These are phyloP conservation scores for Diorhabda carinulata DNA, from an alignment of 1,140 invertebrate species.

Conservation along the genomic window DNA sequence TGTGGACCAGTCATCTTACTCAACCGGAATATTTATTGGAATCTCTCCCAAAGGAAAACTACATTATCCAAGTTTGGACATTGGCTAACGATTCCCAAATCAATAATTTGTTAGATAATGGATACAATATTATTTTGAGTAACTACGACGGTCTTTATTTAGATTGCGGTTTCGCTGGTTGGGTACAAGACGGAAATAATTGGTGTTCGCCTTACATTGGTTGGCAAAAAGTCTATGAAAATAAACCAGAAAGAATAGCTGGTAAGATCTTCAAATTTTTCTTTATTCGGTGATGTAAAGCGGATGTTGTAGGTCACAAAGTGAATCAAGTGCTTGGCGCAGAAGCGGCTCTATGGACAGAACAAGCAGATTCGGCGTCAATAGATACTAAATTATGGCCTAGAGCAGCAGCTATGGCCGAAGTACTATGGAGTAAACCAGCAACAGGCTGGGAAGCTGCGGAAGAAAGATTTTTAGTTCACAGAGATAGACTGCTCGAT, in stretches of 20 bases:
- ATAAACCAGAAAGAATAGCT: conserved; percentile 61
- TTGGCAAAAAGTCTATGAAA: conserved; percentile 82
- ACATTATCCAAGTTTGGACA: conserved; percentile 84
- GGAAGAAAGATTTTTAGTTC: conserved; percentile 63
- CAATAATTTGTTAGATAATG: conserved; percentile 61
- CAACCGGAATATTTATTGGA: conserved; percentile 60
- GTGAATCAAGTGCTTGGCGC: conserved; percentile 56
- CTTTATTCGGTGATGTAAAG: neutral
- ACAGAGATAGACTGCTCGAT: conserved; percentile 65
- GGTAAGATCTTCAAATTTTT: conserved; percentile 27
- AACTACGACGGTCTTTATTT: conserved; percentile 82
- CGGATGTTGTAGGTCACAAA: conserved; percentile 24
- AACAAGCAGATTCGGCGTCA: conserved; percentile 66
- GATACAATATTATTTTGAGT: conserved; percentile 72
- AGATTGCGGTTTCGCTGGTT: conserved; percentile 72
- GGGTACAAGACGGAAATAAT: conserved; percentile 66
- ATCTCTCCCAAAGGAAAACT: conserved; percentile 62
- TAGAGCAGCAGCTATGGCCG: conserved; percentile 71
- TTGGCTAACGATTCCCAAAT: conserved; percentile 60
- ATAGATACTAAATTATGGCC: conserved; percentile 73
- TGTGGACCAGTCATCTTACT: conserved; percentile 83
- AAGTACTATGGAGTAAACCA: conserved; percentile 74
- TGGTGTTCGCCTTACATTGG: conserved; percentile 86
- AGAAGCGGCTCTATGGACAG: conserved; percentile 77
- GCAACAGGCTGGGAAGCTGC: conserved; percentile 57